A percentile compares a stretch with the other conserved stretches of the same genome.
These are phyloP conservation scores for Microtus ochrogaster DNA, from an alignment of 2,113 vertebrate genomes.

Conservation along the genomic window DNA sequence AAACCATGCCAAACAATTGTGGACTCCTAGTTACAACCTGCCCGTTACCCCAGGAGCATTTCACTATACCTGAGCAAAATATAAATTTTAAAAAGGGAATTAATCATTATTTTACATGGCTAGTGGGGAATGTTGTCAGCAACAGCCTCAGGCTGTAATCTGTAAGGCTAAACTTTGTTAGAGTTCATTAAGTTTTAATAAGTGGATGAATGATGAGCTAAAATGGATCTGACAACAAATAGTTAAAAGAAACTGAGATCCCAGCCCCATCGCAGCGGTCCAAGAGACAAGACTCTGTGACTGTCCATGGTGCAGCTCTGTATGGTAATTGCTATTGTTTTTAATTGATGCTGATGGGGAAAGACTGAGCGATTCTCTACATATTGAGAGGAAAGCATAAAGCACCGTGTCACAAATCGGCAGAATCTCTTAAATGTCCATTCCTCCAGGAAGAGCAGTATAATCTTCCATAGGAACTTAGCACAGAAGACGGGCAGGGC, in stretches of 20 bases:
- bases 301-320: rapidly evolving
- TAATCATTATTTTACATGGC: background rate
- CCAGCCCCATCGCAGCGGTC: rapidly evolving
- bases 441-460: background rate
- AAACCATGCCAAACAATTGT: background rate
- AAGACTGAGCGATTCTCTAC: background rate
- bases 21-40: background rate
- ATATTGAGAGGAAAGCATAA: background rate
- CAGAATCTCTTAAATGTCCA: background rate
- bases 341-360: background rate
- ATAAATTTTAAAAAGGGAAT: background rate
- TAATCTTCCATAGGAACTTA: background rate
- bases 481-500: background rate
- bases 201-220: background rate
- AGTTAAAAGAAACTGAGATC: background rate
- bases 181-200: background rate
- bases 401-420: background rate
- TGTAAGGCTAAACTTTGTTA: background rate
- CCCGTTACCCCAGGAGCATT: background rate
- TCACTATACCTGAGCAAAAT: conserved; percentile 18
- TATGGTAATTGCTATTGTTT: background rate
- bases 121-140: background rate
- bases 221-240: background rate
- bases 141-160: background rate
- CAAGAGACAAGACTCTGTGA: background rate